These are phyloP conservation scores for Panopea generosa DNA, from an alignment of 2,888 invertebrate species.

Conservation along the genomic window DNA sequence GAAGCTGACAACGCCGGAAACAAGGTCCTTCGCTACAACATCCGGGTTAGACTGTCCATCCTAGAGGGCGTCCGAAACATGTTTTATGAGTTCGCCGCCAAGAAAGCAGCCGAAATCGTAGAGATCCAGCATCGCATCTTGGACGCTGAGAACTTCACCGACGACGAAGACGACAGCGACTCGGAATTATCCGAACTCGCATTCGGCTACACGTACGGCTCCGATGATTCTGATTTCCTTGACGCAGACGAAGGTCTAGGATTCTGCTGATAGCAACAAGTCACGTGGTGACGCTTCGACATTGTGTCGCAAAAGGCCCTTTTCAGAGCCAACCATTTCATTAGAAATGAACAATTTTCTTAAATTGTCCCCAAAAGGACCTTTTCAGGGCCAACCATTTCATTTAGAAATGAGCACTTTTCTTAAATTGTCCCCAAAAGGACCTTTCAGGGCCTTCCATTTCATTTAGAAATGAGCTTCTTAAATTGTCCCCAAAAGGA, in stretches of 20 bases:
- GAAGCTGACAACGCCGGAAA: slow-evolving; percentile 30
- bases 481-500: no score
- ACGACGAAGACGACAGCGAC: slow-evolving; percentile 35
- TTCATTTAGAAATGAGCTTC: no score
- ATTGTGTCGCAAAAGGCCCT: slow-evolving; percentile 36
- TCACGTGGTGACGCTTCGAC: background rate
- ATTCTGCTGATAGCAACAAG: background rate
- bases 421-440: no score
- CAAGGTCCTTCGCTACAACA: slow-evolving; percentile 44
- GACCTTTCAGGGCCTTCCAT: no score
- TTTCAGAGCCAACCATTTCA: slow-evolving; percentile 48
- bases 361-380: slow-evolving; percentile 12
- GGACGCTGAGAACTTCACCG: slow-evolving; percentile 2
- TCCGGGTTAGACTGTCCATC: slow-evolving; percentile 50
- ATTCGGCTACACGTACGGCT: background rate
- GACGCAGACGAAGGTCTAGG: slow-evolving; percentile 9
- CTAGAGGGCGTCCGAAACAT: slow-evolving; percentile 55
- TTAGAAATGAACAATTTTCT: slow-evolving; percentile 9
- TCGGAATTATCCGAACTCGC: slow-evolving; percentile 32
- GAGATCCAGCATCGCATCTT: slow-evolving; percentile 44
- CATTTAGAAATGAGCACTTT: no score
- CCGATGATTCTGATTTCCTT: slow-evolving; percentile 23
- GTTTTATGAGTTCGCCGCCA: slow-evolving; percentile 59
- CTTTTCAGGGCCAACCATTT: no score
- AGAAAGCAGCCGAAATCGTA: slow-evolving; percentile 52